Evolutionary conservation across 2,797 vertebrate genomes (phyloP), one percentile per base, ranked within the genome.

Genomic region (Danio jaintianensis): DNA sequence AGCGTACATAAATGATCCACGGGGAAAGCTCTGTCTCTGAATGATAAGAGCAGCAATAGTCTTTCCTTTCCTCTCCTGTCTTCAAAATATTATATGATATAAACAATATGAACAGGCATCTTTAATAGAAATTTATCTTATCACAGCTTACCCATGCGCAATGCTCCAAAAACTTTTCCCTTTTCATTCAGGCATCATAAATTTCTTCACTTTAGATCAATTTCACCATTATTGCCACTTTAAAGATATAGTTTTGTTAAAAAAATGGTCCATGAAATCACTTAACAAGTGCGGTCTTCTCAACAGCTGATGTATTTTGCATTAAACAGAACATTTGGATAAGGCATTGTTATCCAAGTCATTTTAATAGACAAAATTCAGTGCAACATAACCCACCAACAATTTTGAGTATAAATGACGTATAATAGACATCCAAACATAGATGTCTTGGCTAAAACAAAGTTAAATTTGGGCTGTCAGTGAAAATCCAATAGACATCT

Each of bases 1-100:
- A 79, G 52, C 64, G 45, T 59, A 79, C 81, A 85, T 86, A 81
- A 85, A 83, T 82, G 69, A 86, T 77, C 67, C 56, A 76, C 43
- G 29, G 36, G 56, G 76, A 43, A 81, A 56, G 78, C 55, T 72
- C 84, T 84, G 84, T 36, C 16, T 71, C 62, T 48, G 52, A 56
- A 63, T 45, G 82, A 88, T 86, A 85, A 86, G 82, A 79, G 18
- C 71, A 67, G 55, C 75, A 82, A 69, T 29, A 52, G 59, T 55
- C 42, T 53, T 69, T 73, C 53, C 18, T 52, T 74, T 83, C 62
- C 61, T 74, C 71, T 74, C 50, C 52, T 66, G 68, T 76, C 58
- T 55, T 74, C 16, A 18, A 11, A 61, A 70, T 78, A 83, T 71
- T 69, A 83, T 13, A 75, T 68, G 20, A 36, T 40, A 78, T 71